A percentile compares a stretch with the other conserved stretches of the same genome.
phyloP scores from a whole-genome alignment of 2,113 vertebrate species.

The Gobius niger region DNA sequence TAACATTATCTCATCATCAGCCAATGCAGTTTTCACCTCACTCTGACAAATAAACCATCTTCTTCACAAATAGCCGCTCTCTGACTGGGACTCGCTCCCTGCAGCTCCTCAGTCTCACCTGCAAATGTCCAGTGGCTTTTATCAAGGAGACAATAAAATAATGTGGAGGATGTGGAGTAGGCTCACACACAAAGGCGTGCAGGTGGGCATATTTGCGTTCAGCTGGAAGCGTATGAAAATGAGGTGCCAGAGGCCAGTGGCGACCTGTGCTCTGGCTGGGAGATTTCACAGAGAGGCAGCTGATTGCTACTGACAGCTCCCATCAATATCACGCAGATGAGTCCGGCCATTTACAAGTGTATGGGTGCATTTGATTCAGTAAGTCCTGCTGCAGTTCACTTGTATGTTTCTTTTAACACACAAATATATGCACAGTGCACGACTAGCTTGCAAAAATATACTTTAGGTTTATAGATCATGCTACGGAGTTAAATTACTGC shows the following conservation, averaged over 20 bases:
- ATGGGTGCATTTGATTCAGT: background rate
- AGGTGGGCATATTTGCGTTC: constrained; percentile 57
- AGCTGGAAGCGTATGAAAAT: constrained; percentile 49
- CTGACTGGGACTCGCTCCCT: constrained; percentile 14
- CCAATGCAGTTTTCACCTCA: too few species aligned
- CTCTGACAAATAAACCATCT: too few species aligned
- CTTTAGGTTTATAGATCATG: too few species aligned
- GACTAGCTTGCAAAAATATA: too few species aligned
- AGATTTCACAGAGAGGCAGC: constrained; percentile 8
- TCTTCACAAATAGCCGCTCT: background rate
- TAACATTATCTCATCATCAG: too few species aligned
- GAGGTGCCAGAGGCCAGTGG: constrained; percentile 40
- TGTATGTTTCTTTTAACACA: background rate
- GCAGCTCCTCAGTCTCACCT: constrained; percentile 32
- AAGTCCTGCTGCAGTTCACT: background rate
- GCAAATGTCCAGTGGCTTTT: constrained; percentile 51
- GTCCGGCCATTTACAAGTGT: constrained; percentile 11
- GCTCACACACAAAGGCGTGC: constrained; percentile 41
- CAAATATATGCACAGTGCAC: too few species aligned
- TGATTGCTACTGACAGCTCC: constrained; percentile 21
- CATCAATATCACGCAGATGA: constrained; percentile 4
- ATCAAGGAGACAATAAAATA: constrained; percentile 46
- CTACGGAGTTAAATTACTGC: background rate
- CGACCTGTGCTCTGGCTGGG: constrained; percentile 7
- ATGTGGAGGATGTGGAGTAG: constrained; percentile 45